Base-by-base conservation (phyloP, 2,797 vertebrate genomes). In the Florisuga fusca region DNA sequence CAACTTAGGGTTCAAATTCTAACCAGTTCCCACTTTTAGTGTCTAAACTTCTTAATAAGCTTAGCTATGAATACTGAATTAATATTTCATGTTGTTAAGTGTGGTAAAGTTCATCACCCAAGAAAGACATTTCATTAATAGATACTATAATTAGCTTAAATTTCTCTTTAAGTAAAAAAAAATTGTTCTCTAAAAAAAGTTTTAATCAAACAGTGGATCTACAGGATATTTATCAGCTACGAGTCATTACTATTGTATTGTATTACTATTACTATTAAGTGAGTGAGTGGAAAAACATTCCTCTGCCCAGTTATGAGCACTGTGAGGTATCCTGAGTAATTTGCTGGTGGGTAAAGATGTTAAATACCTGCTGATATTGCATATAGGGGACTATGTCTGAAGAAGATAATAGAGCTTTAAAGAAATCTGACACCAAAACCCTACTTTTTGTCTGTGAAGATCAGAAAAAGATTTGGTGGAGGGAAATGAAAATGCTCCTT, bases 401-500 rank as follows among this genome's bases (percentile, higher is more conserved):
- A 64, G 84, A 55, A 86, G 19, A 82, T 8, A 76, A 20, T 1
- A 57, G 33, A 87, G 16, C 12, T 91, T 66, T 75, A 77, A 87
- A 77, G 78, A 83, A 82, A 91, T 20, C 36, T 77, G 55, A 55
- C 21, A 91, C 9, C 14, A 66, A 93, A 55, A 12, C 12, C 27
- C 15, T 59, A 79, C 67, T 6, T 89, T 89, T 83, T 84, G 76
- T 83, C 85, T 91, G 72, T 82, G 59, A 22, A 91, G 51, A 83
- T 77, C 85, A 41, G 62, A 66, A 80, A 43, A 80, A 36, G 51
- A 66, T 83, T 90, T 66, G 58, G 58, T 66, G 78, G 63, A 80
- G 58, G 58, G 59, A 91, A 89, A 94, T 92, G 1, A 80, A 89
- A 83, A 86, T 87, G 76, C 57, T 80, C 69, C 66, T 90, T 97